These are phyloP conservation scores for Trachythela sp. DNA, from an alignment of 64 coral and sea anemone genomes.

Conservation along the genomic window DNA sequence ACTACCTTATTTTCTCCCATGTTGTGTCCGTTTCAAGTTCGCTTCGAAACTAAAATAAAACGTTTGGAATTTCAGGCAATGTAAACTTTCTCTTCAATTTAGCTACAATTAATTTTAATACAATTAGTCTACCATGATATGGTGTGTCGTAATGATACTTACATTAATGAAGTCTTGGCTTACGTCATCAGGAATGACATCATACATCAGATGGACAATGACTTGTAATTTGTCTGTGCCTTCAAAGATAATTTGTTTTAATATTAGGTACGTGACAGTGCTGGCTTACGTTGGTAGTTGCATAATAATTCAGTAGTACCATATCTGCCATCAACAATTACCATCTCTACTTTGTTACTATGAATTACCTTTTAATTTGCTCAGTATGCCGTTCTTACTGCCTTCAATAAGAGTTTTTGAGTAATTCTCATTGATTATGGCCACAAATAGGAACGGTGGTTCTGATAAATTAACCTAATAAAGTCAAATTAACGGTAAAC, in stretches of 20 bases:
- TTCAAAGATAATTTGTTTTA: neutral
- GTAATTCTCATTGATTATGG: neutral
- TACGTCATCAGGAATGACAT: neutral
- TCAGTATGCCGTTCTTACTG: neutral
- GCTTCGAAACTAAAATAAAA: neutral
- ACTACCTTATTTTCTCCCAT: neutral
- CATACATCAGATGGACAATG: neutral
- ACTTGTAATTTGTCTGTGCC: neutral
- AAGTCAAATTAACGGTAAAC: no score
- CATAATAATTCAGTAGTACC: no score
- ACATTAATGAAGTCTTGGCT: neutral
- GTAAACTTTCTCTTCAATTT: no score
- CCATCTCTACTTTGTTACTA: neutral
- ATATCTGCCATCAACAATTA: neutral
- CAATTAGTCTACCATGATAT: no score
- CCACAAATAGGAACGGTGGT: neutral
- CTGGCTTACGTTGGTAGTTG: no score
- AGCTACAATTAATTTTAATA: no score
- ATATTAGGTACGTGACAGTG: no score
- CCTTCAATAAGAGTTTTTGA: neutral
- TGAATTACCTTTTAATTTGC: neutral
- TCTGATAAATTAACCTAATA: neutral
- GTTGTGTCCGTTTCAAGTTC: neutral
- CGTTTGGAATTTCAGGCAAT: no score
- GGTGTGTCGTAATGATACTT: neutral